Evolutionary conservation across 2,797 vertebrate species (phyloP).

Genomic region (Austrolebias charrua): DNA sequence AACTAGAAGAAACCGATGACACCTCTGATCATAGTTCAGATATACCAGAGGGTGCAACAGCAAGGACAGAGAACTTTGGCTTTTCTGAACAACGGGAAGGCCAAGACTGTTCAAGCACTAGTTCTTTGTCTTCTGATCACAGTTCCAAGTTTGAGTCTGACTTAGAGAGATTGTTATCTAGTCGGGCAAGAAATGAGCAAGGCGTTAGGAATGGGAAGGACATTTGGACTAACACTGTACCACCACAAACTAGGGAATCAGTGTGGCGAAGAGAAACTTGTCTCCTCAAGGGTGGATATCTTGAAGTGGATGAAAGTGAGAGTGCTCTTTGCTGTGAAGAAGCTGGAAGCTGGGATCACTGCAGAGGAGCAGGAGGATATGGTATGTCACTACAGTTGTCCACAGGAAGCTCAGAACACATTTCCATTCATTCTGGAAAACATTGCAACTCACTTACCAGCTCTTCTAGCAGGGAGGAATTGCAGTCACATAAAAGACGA

Average conservation of each 20-base stretch:
- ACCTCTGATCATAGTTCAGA: slow-evolving; percentile 70
- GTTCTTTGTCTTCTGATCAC: slow-evolving; percentile 81
- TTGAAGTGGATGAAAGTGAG: slow-evolving; percentile 62
- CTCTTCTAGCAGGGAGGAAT: slow-evolving; percentile 66
- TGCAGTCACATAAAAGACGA: slow-evolving; percentile 53
- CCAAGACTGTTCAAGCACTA: slow-evolving; percentile 76
- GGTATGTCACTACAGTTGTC: slow-evolving; percentile 35
- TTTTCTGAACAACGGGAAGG: slow-evolving; percentile 70
- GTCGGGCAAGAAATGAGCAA: slow-evolving; percentile 41
- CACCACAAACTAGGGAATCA: slow-evolving; percentile 25
- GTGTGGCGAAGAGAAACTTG: slow-evolving; percentile 57
- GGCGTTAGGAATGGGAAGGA: slow-evolving; percentile 30
- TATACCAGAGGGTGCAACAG: slow-evolving; percentile 56
- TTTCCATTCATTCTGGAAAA: slow-evolving; percentile 52
- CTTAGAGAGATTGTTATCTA: slow-evolving; percentile 57
- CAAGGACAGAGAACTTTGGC: slow-evolving; percentile 68
- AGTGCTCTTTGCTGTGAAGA: slow-evolving; percentile 45
- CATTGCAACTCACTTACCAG: slow-evolving; percentile 74
- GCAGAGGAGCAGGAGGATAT: slow-evolving; percentile 41
- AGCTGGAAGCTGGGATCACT: slow-evolving; percentile 55
- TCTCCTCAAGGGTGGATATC: slow-evolving; percentile 52
- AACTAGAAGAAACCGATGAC: slow-evolving; percentile 60
- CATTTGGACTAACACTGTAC: slow-evolving; percentile 45
- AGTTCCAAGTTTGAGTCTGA: slow-evolving; percentile 80
- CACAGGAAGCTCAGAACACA: slow-evolving; percentile 56